Conservation (phyloP, 2,113 vertebrate genomes). For the Lycaon pictus region DNA sequence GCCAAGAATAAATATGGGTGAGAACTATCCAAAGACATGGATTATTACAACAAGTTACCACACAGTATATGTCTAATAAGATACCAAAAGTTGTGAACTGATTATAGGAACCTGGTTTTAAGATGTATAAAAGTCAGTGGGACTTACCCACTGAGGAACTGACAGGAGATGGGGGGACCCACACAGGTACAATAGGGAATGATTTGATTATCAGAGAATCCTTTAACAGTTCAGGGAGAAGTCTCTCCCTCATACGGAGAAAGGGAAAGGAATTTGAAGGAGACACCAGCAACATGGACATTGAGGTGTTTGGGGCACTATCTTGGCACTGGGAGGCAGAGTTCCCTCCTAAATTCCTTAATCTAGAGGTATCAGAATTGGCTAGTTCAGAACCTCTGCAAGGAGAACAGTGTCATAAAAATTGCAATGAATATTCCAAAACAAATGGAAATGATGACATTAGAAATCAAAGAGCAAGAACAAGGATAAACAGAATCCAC, state of each 20-base stretch:
- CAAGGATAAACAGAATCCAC: not conserved
- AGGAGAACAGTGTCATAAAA: not conserved
- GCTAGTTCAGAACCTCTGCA: not conserved
- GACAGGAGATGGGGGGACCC: not conserved
- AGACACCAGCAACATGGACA: not conserved
- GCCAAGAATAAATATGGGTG: not conserved
- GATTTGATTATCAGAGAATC: not conserved
- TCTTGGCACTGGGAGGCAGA: not conserved
- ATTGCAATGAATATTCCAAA: not conserved
- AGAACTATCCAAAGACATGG: not conserved
- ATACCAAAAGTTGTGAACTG: not conserved
- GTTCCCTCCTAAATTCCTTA: not conserved
- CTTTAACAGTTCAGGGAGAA: not conserved
- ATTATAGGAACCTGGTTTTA: not conserved
- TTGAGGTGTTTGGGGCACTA: not conserved
- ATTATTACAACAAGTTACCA: not conserved
- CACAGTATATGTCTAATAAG: not conserved
- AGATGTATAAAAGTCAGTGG: not conserved
- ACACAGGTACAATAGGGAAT: not conserved
- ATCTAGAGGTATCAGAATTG: not conserved
- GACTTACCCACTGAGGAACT: not conserved
- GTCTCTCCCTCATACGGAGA: not conserved
- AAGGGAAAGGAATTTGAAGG: not conserved
- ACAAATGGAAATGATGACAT: not conserved
- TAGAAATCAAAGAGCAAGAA: not conserved